Percentiles rank a stretch among this genome's conserved stretches.
Conservation (phyloP, 2,888 invertebrate genomes). For the Theodoxus fluviatilis region DNA sequence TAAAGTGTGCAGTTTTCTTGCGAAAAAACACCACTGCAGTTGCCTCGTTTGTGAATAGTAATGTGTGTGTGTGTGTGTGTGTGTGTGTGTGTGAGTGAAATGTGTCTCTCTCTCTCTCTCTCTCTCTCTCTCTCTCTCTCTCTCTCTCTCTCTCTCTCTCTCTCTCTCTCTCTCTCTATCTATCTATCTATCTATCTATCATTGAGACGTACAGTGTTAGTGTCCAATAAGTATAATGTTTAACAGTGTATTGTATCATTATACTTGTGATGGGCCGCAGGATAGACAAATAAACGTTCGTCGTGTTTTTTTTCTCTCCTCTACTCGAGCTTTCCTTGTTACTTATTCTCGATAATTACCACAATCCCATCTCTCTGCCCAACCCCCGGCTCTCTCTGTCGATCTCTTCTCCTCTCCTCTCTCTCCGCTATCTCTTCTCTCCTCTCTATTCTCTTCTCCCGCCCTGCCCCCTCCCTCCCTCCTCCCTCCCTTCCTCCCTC, state of each 20-base stretch:
- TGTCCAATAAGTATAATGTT: too few species aligned
- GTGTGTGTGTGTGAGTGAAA: too few species aligned
- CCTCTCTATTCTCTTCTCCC: background rate
- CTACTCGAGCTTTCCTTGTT: background rate
- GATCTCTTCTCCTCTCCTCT: background rate
- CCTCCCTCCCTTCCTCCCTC: background rate
- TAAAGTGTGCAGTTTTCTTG: too few species aligned
- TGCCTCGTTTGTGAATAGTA: background rate
- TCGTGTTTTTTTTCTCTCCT: background rate
- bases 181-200: background rate
- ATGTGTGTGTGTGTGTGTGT: too few species aligned
- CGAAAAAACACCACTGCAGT: too few species aligned
- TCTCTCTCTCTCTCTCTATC: background rate
- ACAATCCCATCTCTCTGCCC: background rate
- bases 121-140: background rate
- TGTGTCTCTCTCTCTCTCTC: background rate
- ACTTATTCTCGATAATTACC: background rate
- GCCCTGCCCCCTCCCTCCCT: background rate
- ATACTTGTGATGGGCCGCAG: too few species aligned
- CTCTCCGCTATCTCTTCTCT: background rate
- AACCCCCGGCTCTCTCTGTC: background rate
- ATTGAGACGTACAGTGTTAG: background rate
- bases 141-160: conserved; percentile 13
- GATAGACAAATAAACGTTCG: too few species aligned
- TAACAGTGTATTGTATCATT: too few species aligned